A percentile compares a stretch with the other conserved stretches of the same genome.
phyloP scores from a whole-genome alignment of 1,140 invertebrate species.

The Drosophila rhopaloa region DNA sequence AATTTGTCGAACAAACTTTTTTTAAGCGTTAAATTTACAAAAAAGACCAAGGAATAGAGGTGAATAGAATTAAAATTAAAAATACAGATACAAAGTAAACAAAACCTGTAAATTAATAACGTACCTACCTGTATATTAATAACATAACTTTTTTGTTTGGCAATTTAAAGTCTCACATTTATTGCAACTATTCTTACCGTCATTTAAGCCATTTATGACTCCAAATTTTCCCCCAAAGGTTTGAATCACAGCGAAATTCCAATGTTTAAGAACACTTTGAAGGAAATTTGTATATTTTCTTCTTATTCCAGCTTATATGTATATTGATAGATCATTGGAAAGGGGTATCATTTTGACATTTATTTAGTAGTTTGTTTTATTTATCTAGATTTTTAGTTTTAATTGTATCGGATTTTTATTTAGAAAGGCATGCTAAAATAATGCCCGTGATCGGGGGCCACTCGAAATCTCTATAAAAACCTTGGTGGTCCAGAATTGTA shows the following conservation, averaged over 20 bases:
- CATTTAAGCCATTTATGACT: too few relatives aligned
- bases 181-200: too few relatives aligned
- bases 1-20: too few relatives aligned
- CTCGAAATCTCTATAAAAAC: constrained; percentile 84
- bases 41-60: too few relatives aligned
- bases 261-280: constrained; percentile 7
- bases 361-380: constrained; percentile 53
- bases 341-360: constrained; percentile 23
- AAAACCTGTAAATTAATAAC: too few relatives aligned
- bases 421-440: constrained; percentile 84
- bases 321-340: constrained; percentile 11
- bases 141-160: too few relatives aligned
- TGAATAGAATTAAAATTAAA: too few relatives aligned
- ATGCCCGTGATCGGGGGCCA: constrained; percentile 75
- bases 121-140: too few relatives aligned
- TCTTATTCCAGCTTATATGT: constrained; percentile 7
- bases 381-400: constrained; percentile 54
- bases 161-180: too few relatives aligned
- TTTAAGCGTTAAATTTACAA: too few relatives aligned
- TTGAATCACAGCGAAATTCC: neutral
- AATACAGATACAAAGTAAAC: too few relatives aligned
- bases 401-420: constrained; percentile 58
- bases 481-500: constrained; percentile 82
- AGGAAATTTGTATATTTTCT: constrained; percentile 7
- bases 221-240: too few relatives aligned